Evolutionary conservation across 1,140 invertebrate genomes (phyloP).

Genomic region (Homalodisca vitripennis): DNA sequence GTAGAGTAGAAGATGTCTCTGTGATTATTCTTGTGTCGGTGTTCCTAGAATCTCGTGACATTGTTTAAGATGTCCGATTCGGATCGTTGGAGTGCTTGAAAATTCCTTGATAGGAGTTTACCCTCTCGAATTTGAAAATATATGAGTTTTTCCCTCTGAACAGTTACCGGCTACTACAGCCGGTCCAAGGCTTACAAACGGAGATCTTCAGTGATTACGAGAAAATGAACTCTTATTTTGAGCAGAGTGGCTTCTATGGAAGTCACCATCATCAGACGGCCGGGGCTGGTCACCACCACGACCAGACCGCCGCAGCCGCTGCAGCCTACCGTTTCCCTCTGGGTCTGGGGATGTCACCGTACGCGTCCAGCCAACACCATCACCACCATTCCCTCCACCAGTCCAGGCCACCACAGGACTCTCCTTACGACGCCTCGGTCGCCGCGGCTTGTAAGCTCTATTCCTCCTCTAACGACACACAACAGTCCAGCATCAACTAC

Average conservation of each 20-base stretch:
- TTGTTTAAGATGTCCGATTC: background rate
- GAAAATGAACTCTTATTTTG: slow-evolving; percentile 94
- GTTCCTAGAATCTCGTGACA: too few relatives aligned
- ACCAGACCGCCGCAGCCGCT: slow-evolving; percentile 60
- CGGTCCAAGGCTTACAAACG: slow-evolving; percentile 12
- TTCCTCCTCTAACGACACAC: slow-evolving; percentile 60
- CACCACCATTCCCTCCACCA: slow-evolving; percentile 76
- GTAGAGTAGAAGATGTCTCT: too few relatives aligned
- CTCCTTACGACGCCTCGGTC: slow-evolving; percentile 84
- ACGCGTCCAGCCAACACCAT: slow-evolving; percentile 70
- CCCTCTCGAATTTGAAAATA: background rate
- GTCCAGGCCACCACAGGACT: slow-evolving; percentile 78
- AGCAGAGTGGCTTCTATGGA: slow-evolving; percentile 91
- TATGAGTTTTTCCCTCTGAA: slow-evolving; percentile 23
- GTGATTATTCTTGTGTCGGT: too few relatives aligned
- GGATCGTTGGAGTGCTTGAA: background rate
- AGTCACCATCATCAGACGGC: slow-evolving; percentile 72
- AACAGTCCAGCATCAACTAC: slow-evolving; percentile 57
- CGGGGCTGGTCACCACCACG: slow-evolving; percentile 65
- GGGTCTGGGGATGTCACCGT: slow-evolving; percentile 80
- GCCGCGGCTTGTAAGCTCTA: slow-evolving; percentile 82
- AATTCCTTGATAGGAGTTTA: too few relatives aligned
- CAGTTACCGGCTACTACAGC: slow-evolving; percentile 21
- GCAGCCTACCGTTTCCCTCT: slow-evolving; percentile 77
- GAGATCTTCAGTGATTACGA: slow-evolving; percentile 40